phyloP scores from a whole-genome alignment of 2,797 vertebrate species.

The Hyperoplus lanceolatus region DNA sequence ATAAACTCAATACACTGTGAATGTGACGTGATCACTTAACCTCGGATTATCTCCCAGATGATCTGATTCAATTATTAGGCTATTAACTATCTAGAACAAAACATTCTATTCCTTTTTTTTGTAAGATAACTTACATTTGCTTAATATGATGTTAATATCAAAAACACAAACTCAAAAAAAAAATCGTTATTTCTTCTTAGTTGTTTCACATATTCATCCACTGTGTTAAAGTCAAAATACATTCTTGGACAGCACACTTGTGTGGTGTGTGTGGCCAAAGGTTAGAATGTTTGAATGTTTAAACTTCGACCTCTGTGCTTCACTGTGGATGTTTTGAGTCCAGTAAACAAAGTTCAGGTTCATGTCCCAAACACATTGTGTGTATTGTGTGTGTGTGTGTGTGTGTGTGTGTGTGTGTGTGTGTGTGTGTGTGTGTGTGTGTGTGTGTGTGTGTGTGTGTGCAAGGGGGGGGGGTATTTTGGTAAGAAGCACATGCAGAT shows the following conservation, averaged over 20 bases:
- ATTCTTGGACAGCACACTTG: too few species aligned
- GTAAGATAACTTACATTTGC: too few species aligned
- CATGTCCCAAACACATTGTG: background rate
- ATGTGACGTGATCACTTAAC: too few species aligned
- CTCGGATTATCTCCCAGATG: too few species aligned
- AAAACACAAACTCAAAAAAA: too few species aligned
- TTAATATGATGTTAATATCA: too few species aligned
- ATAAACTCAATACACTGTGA: too few species aligned
- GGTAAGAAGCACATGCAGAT: conserved; percentile 67
- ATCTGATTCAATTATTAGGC: too few species aligned
- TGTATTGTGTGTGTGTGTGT: background rate
- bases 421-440: background rate
- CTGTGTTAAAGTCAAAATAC: background rate
- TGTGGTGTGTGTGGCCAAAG: background rate
- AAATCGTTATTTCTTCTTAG: too few species aligned
- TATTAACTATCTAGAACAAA: too few species aligned
- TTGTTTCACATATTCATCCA: too few species aligned
- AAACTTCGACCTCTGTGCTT: background rate
- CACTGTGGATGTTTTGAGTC: background rate
- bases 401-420: background rate
- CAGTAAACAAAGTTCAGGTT: background rate
- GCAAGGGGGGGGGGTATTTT: conserved; percentile 27
- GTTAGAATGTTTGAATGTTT: background rate
- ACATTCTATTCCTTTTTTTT: too few species aligned
- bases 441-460: background rate